Evolutionary conservation across 2,113 vertebrate genomes (phyloP).

Genomic region (Monopterus albus): DNA sequence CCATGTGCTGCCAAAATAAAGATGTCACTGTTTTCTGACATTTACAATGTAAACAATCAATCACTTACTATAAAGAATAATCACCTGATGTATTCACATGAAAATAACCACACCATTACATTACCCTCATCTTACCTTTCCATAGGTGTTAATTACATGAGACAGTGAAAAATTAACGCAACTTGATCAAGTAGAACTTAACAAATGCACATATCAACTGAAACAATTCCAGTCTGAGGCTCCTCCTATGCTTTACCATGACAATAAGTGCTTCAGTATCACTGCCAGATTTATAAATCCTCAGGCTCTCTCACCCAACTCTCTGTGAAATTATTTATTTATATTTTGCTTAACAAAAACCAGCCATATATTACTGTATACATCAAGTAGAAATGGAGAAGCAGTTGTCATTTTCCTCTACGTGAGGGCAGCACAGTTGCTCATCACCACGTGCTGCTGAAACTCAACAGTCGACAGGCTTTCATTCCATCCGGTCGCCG

Average conservation of each 20-base stretch:
- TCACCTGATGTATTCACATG: too few species aligned
- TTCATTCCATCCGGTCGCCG: conserved; percentile 27
- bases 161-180: too few species aligned
- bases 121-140: too few species aligned
- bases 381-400: background rate
- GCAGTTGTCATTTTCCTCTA: background rate
- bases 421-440: background rate
- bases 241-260: too few species aligned
- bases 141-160: too few species aligned
- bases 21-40: background rate
- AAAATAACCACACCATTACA: too few species aligned
- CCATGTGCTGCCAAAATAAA: too few species aligned
- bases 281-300: background rate
- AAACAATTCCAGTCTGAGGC: too few species aligned
- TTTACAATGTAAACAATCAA: background rate
- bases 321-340: background rate
- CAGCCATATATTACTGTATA: background rate
- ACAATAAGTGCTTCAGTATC: too few species aligned
- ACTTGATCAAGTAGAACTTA: background rate
- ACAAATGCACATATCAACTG: too few species aligned
- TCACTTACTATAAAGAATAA: background rate
- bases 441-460: conserved; percentile 19
- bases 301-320: background rate
- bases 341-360: background rate
- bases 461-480: conserved; percentile 7